Percentiles rank a stretch among this genome's conserved stretches.
phyloP scores from a whole-genome alignment of 2,113 vertebrate species.

The Phalacrocorax pelagicus region DNA sequence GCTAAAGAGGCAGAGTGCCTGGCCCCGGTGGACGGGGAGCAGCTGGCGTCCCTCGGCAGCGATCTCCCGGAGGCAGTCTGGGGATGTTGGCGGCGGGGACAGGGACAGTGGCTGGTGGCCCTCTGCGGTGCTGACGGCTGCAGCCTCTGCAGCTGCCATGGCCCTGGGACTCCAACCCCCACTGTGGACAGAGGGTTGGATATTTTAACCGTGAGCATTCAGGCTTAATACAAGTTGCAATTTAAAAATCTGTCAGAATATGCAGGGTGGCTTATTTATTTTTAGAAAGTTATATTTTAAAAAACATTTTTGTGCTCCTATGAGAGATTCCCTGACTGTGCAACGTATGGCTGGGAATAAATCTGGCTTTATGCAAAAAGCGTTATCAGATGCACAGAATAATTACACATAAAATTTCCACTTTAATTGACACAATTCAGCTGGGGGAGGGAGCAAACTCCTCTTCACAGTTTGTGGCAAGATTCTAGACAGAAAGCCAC shows the following conservation, averaged over 20 bases:
- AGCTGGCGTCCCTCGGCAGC: neutral
- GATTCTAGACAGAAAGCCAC: slow-evolving; percentile 50
- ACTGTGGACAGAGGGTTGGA: neutral
- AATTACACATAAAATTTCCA: slow-evolving; percentile 42
- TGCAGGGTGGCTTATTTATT: neutral
- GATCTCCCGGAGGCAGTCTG: accelerated
- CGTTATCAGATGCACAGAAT: neutral
- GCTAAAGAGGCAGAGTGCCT: neutral
- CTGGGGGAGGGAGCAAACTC: neutral
- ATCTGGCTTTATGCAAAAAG: neutral
- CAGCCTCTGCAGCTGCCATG: neutral
- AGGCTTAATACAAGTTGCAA: neutral
- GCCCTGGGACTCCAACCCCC: neutral
- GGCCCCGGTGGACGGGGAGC: neutral
- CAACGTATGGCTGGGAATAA: slow-evolving; percentile 3
- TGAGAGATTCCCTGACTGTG: neutral
- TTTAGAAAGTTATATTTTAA: neutral
- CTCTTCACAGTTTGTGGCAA: neutral
- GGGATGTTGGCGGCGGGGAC: neutral
- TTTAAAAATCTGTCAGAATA: neutral
- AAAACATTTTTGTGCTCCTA: neutral
- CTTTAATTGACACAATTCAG: slow-evolving; percentile 33
- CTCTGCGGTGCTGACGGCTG: accelerated
- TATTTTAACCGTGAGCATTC: neutral
- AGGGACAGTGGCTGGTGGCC: accelerated